Percentiles rank a stretch among this genome's conserved stretches.
phyloP scores from a whole-genome alignment of 2,888 invertebrate genomes.

The Syrista parreyssii region DNA sequence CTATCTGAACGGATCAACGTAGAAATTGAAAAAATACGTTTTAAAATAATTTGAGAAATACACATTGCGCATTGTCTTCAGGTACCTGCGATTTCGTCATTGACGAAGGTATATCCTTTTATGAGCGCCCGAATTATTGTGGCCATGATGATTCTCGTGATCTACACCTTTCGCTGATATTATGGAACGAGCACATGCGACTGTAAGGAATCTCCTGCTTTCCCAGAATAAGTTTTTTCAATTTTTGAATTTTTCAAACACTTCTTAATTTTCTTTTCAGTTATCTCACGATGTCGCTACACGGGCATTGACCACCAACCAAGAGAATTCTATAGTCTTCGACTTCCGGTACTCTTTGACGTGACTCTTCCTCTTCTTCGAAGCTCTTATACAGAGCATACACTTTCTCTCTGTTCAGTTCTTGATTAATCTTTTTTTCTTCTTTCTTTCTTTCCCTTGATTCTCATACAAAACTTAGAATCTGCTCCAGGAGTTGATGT shows the following conservation, averaged over 20 bases:
- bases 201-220: not conserved
- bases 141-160: constrained; percentile 42
- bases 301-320: not conserved
- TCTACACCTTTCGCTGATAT: not conserved
- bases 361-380: not conserved
- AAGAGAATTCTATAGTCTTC: not conserved
- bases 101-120: constrained; percentile 45
- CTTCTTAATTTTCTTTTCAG: not conserved
- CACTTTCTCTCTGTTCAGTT: not conserved
- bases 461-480: not conserved
- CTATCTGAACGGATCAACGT: too few species aligned
- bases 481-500: not conserved
- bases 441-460: not conserved
- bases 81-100: constrained; percentile 57
- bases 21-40: not conserved
- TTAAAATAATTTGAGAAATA: not conserved
- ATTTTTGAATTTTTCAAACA: not conserved
- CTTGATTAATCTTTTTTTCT: not conserved
- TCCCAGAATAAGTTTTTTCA: not conserved
- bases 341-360: not conserved
- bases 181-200: not conserved
- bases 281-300: not conserved
- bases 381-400: not conserved
- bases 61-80: not conserved
- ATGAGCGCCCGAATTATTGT: constrained; percentile 45